phyloP scores from a whole-genome alignment of 1,140 invertebrate species.

The Lordiphosa stackelbergi region DNA sequence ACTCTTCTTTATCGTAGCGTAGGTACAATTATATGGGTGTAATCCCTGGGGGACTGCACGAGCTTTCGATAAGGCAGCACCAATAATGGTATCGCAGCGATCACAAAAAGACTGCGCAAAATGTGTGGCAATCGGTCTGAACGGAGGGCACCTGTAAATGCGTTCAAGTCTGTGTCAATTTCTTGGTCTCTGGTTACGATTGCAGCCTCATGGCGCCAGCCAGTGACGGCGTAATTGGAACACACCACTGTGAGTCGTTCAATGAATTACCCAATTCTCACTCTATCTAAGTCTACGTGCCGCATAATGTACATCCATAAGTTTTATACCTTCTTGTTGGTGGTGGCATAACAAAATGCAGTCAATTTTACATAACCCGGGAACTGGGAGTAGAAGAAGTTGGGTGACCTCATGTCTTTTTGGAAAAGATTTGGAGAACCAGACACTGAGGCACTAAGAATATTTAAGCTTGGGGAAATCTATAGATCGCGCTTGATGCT shows the following conservation, averaged over 20 bases:
- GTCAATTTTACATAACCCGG: too few species aligned
- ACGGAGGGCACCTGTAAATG: not conserved
- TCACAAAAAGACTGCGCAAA: not conserved
- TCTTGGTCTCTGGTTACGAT: conserved; percentile 44
- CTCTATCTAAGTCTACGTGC: conserved; percentile 42
- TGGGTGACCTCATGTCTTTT: too few species aligned
- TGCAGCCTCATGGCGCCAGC: conserved; percentile 58
- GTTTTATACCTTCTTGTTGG: too few species aligned
- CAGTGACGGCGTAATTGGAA: conserved; percentile 48
- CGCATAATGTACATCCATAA: conserved; percentile 28
- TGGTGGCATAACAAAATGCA: too few species aligned
- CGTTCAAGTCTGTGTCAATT: conserved; percentile 8
- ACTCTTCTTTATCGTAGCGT: conserved; percentile 17
- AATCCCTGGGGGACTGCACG: conserved; percentile 36
- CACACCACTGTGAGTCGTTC: conserved; percentile 13
- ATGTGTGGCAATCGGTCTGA: conserved; percentile 11
- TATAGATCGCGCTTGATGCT: too few species aligned
- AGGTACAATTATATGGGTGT: conserved; percentile 23
- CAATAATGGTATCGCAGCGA: too few species aligned
- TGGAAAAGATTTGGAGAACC: too few species aligned
- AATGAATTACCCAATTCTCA: conserved; percentile 1
- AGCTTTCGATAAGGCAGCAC: conserved; percentile 24
- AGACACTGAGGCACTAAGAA: too few species aligned
- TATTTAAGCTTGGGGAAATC: too few species aligned
- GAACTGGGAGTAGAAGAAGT: too few species aligned